Evolutionary conservation across 2,113 vertebrate species (phyloP), one percentile per base, ranked within the genome.

Genomic region (Etheostoma cragini): DNA sequence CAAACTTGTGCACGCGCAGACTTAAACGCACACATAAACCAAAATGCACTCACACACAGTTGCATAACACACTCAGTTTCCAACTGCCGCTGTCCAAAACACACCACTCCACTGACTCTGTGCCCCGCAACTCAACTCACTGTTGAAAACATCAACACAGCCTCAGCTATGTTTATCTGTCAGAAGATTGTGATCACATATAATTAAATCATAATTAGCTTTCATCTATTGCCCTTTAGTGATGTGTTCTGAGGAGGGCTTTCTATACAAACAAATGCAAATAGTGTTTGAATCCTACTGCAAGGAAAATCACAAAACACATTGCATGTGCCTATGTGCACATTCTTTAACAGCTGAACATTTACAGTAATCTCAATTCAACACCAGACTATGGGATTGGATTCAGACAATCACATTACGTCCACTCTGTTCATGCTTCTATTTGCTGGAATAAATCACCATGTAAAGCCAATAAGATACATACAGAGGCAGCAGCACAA

Each of bases 171-270:
- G 90, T 89, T 87, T 84, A 80, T 84, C 56, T 50, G 72, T 80
- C 50, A 79, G 47, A 90, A 82, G 79, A 79, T 66, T 88, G 75
- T 87, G 75, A 89, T 87, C 71, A 66, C 70, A 69, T 83, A 66
- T 81, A 87, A 89, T 88, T 84, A 86, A 86, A 92, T 76, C 76
- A 80, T 79, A 76, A 93, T 87, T 90, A 87, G 83, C 81, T 89
- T 89, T 90, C 83, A 88, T 89, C 80, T 87, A 61, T 78, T 83
- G 84, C 79, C 87, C 85, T 88, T 87, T 72, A 89, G 81, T 88
- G 61, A 83, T 89, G 69, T 72, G 72, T 88, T 78, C 79, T 60
- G 71, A 61, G 24, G 61, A 76, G 57, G 72, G 49, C 61, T 54
- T 78, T 64, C 78, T 49, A 33, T 17, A 75, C 46, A 15, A 49